Evolutionary conservation across 2,113 vertebrate species (phyloP), one percentile per base, ranked within the genome.

Genomic region (Gadus macrocephalus): DNA sequence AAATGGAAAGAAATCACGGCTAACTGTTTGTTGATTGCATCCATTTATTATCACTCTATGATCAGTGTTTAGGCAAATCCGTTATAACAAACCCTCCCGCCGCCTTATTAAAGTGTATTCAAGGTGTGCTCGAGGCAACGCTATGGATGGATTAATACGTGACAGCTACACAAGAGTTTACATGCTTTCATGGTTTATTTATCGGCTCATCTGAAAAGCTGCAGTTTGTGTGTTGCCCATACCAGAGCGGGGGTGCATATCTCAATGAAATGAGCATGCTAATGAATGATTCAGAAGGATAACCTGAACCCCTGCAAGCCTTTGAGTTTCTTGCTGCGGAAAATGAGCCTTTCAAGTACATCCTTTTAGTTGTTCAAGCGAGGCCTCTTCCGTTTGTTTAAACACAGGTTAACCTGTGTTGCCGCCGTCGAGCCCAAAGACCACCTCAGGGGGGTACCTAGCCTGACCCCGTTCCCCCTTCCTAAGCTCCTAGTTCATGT

Each of bases 381-480:
- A 35, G 31, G 31, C 31, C 31, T 35, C 31, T 55, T 55, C 16
- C 12, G 53, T 88, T 89, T 86, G 78, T 85, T 88, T 88, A 85
- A 83, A 80, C 82, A 77, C 86, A 82, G 85, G 86, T 88, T 91
- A 87, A 88, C 68, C 68, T 89, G 83, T 80, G 67, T 69, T 81
- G 79, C 75, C 78, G 58, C 84, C 66, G 79, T 85, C 84, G 64
- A 20, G 19, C 11, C 78, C 81, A 79, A 27, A 71, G 80, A 84
- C 69, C 27, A 69, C 87, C 86, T 87, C 80, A 86, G 74, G 69
- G 25, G 70, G 73, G 27, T 79, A 73, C 81, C 81, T 74, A 69
- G 74, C 73, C 70, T 64, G 74, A 84, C 86, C 85, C 72, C 25
- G 25, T 25, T 81, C 74, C 80, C 79, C 78, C 74, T 79, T 82